Evolutionary conservation across 2,888 invertebrate genomes (phyloP), one percentile per base, ranked within the genome.

Genomic region (Thymelicus acteon): DNA sequence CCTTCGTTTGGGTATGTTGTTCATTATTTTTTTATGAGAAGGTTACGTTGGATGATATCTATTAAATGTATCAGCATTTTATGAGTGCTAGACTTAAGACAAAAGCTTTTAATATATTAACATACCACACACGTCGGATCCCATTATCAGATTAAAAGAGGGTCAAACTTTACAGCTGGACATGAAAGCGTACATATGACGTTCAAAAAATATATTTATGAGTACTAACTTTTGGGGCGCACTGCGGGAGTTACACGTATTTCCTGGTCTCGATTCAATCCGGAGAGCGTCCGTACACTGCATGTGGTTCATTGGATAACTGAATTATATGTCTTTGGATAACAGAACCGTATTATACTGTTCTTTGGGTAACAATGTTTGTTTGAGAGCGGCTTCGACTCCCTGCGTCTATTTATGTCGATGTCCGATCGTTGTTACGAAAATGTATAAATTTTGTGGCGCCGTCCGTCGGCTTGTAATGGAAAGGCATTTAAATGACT

Each of bases 301-400:
- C 91, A 89, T 91, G 88, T 87, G 90, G 91, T 85, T 85, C 87
- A 86, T 86, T 85, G 85, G 84, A 79, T 88, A 87, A 87, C 88
- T 88, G 89, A 92, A 88, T 90, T 90, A 91, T 91, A 31, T 31
- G 31, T 74, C 74, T 77, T 76, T 75, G 75, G 72, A 73, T 72
- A 71, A 71, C 54, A 52, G 37, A 31, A 31, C 31, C 31, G 31
- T 31, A 31, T 31, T 31, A 31, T 31, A 31, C 31, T 31, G 31
- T 31, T 74, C 74, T 77, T 76, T 75, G 75, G 72, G 73, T 72
- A 71, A 71, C 54, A 54, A 68, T 37, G 44, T 64, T 72, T 72
- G 68, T 68, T 72, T 64, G 68, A 60, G 24, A 61, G 48, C 69
- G 48, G 31, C 15, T 40, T 39, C 68, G 40, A 24, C 58, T 69